Percentiles rank a stretch among this genome's conserved stretches.
phyloP scores from a whole-genome alignment of 2,888 invertebrate genomes.

The Thymelicus sylvestris region DNA sequence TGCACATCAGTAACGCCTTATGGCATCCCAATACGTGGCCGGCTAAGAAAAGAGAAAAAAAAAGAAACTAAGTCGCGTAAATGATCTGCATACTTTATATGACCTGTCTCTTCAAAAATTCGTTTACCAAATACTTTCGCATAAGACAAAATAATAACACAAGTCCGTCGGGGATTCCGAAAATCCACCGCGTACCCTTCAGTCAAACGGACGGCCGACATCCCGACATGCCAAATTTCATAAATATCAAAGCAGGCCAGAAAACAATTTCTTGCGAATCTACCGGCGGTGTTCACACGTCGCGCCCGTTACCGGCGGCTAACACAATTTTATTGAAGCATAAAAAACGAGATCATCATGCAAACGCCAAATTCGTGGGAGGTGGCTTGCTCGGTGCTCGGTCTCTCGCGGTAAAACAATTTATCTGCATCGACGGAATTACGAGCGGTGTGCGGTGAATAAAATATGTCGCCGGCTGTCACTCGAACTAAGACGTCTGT shows the following conservation, averaged over 20 bases:
- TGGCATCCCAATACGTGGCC: too few species aligned
- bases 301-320: constrained; percentile 67
- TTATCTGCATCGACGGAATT: constrained; percentile 85
- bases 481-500: constrained; percentile 69
- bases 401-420: constrained; percentile 80
- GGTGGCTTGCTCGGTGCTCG: constrained; percentile 60
- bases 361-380: constrained; percentile 81
- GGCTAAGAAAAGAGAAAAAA: too few species aligned
- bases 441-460: constrained; percentile 80
- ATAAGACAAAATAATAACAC: constrained; percentile 45
- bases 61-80: too few species aligned
- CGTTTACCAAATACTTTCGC: constrained; percentile 24
- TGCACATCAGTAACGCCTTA: too few species aligned
- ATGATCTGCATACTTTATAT: constrained; percentile 15
- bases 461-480: constrained; percentile 84
- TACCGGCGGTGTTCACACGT: constrained; percentile 71
- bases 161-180: constrained; percentile 55
- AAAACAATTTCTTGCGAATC: constrained; percentile 79
- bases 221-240: constrained; percentile 74
- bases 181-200: constrained; percentile 68
- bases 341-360: constrained; percentile 84
- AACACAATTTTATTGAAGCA: constrained; percentile 84
- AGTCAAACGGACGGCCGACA: constrained; percentile 69
- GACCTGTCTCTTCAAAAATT: constrained; percentile 24
- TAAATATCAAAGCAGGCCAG: constrained; percentile 80